These are phyloP conservation scores for Cyprinella venusta DNA, from an alignment of 2,797 vertebrate species.

Conservation along the genomic window DNA sequence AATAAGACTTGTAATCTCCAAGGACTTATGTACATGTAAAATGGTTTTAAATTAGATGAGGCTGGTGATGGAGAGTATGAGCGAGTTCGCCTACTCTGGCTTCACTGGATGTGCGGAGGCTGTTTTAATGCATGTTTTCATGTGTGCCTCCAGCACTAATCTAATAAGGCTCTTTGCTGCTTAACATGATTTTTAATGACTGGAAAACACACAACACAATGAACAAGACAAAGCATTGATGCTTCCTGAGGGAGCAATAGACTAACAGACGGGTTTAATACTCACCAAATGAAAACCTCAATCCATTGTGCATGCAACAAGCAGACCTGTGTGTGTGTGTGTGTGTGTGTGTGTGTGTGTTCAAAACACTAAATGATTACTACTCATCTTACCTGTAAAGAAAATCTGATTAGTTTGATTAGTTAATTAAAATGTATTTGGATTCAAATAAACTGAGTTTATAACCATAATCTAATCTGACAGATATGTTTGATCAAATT, in stretches of 20 bases:
- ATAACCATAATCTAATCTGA: not conserved
- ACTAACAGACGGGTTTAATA: conserved; percentile 78
- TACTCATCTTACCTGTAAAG: no score
- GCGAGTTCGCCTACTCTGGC: conserved; percentile 16
- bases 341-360: not conserved
- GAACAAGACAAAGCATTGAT: conserved; percentile 57
- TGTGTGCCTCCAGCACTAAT: conserved; percentile 64
- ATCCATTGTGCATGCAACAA: conserved; percentile 61
- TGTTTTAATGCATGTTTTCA: conserved; percentile 54
- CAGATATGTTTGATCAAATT: not conserved
- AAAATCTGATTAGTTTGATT: no score
- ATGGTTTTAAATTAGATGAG: conserved; percentile 32
- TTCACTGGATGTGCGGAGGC: conserved; percentile 40
- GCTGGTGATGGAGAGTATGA: conserved; percentile 2
- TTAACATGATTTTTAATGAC: conserved; percentile 69
- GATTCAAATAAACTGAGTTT: not conserved
- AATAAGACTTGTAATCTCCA: conserved; percentile 15
- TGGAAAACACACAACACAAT: conserved; percentile 65
- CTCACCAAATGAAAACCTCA: conserved; percentile 64
- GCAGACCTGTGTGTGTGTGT: not conserved
- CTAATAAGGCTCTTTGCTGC: conserved; percentile 70
- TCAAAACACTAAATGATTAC: no score
- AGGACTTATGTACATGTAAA: not conserved
- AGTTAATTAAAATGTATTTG: not conserved
- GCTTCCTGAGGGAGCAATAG: conserved; percentile 67